These are phyloP conservation scores for Drepanosiphum platanoidis DNA, from an alignment of 2,888 invertebrate genomes.

Conservation along the genomic window DNA sequence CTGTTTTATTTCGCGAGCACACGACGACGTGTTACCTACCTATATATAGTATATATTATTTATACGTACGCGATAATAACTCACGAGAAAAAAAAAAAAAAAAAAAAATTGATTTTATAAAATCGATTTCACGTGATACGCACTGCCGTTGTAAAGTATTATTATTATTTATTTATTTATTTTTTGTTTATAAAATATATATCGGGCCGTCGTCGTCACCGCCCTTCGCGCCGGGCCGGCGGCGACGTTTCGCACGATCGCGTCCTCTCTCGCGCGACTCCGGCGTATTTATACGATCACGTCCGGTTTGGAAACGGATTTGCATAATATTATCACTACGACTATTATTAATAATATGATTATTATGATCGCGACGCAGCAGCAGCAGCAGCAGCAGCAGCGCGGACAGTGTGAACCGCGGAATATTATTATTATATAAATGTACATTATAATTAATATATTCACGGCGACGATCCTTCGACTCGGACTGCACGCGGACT, in stretches of 20 bases:
- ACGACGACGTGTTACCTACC: neutral
- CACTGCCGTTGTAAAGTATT: too few relatives aligned
- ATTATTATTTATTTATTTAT: too few relatives aligned
- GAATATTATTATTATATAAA: neutral
- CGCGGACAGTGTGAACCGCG: constrained; percentile 31
- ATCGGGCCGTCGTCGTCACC: neutral
- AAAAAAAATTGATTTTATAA: neutral
- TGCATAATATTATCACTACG: constrained; percentile 24
- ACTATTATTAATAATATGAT: too few relatives aligned
- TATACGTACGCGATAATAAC: neutral
- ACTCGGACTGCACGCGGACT: constrained; percentile 3
- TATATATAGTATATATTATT: too few relatives aligned
- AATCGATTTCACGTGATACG: neutral
- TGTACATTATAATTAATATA: neutral
- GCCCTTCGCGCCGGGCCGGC: neutral
- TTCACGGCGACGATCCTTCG: neutral
- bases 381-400: neutral
- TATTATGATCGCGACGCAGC: neutral
- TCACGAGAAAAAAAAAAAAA: neutral
- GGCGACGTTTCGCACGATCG: constrained; percentile 43
- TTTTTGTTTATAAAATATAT: neutral
- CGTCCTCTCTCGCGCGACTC: neutral
- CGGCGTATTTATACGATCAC: neutral
- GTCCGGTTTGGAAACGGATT: neutral
- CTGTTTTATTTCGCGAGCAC: neutral